Evolutionary conservation across 2,113 vertebrate genomes (phyloP).

Genomic region (Indicator maculatus): DNA sequence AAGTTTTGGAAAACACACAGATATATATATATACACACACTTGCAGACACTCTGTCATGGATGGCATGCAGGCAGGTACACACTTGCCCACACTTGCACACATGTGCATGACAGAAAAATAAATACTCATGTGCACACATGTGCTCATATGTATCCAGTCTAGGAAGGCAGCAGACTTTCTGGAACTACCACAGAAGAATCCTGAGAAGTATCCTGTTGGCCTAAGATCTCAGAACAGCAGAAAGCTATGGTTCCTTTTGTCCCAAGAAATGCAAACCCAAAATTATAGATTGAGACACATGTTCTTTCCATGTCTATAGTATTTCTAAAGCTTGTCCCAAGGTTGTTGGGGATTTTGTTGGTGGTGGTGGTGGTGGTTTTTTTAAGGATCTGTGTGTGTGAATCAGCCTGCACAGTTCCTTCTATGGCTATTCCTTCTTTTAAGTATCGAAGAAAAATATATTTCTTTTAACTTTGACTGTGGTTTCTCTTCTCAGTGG

Average conservation of each 20-base stretch:
- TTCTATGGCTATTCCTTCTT: neutral
- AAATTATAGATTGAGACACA: neutral
- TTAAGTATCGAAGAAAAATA: neutral
- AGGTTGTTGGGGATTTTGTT: too few relatives aligned
- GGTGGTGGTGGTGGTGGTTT: neutral
- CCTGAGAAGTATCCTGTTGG: neutral
- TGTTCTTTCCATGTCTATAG: neutral
- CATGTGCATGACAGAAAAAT: neutral
- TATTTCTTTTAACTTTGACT: neutral
- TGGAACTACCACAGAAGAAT: neutral
- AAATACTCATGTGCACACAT: fast-evolving
- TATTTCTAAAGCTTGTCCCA: neutral
- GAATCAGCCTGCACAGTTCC: neutral
- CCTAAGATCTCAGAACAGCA: neutral
- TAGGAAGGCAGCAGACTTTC: neutral
- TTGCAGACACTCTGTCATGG: neutral
- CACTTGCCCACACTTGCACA: too few relatives aligned
- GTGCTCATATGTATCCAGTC: neutral
- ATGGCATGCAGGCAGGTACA: neutral
- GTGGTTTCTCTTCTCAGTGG: neutral
- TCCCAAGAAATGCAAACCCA: neutral
- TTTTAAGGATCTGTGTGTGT: neutral
- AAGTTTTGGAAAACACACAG: neutral
- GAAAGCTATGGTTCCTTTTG: neutral
- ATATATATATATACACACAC: neutral